Evolutionary conservation across 2,113 vertebrate genomes (phyloP).

Genomic region (Bos taurus): ARS-UCD2.0 NC_037357.1:120899001-120899500

Average conservation of each 20-base stretch:
- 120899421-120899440: conserved; percentile 23
- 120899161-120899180: not conserved
- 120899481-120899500: not conserved
- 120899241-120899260: conserved; percentile 21
- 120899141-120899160: not conserved
- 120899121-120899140: not conserved
- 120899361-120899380: conserved; percentile 28
- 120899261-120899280: not conserved
- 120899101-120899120: not conserved
- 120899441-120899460: not conserved
- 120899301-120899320: not conserved
- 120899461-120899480: not conserved
- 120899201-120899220: not conserved
- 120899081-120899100: not conserved
- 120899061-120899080: not conserved
- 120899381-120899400: not conserved
- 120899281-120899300: not conserved
- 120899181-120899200: not conserved
- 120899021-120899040: not conserved
- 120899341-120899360: not conserved
- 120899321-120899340: not conserved
- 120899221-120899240: not conserved
- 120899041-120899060: not conserved
- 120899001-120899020: not conserved
- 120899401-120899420: not conserved